A percentile compares a stretch with the other conserved stretches of the same genome.
Evolutionary conservation across 2,113 vertebrate species (phyloP).

Genomic region (Crotalus helleri): DNA sequence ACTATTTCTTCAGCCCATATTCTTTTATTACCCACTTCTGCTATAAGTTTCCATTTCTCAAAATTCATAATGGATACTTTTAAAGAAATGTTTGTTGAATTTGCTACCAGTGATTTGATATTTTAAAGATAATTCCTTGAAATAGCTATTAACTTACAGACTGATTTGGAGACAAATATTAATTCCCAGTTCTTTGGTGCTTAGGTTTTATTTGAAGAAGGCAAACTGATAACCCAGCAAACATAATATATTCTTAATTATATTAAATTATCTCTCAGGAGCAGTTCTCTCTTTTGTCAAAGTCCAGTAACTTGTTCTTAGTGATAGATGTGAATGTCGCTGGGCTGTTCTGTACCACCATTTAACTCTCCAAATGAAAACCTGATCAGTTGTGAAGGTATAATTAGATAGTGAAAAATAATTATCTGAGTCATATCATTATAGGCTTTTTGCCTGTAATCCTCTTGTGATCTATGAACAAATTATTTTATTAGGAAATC

Average conservation of each 20-base stretch:
- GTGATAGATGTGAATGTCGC: slow-evolving; percentile 48
- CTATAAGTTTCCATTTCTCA: not conserved
- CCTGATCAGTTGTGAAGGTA: slow-evolving; percentile 60
- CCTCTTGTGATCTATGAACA: slow-evolving; percentile 71
- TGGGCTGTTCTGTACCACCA: slow-evolving; percentile 51
- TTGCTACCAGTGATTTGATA: not conserved
- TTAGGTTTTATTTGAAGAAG: slow-evolving; percentile 47
- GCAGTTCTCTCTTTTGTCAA: slow-evolving; percentile 59
- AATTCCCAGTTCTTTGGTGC: slow-evolving; percentile 34
- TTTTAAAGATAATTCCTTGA: not conserved
- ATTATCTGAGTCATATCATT: slow-evolving; percentile 68
- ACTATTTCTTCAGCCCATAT: not conserved
- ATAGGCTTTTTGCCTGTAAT: slow-evolving; percentile 60
- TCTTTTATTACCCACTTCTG: not conserved
- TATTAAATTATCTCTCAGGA: slow-evolving; percentile 57
- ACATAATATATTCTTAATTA: slow-evolving; percentile 62
- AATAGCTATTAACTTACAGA: slow-evolving; percentile 50
- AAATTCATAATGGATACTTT: not conserved
- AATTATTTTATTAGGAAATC: slow-evolving; percentile 79
- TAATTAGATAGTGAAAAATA: slow-evolving; percentile 74
- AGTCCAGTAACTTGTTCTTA: slow-evolving; percentile 52
- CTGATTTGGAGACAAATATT: slow-evolving; percentile 42
- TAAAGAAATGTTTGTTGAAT: not conserved
- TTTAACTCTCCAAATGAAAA: slow-evolving; percentile 50
- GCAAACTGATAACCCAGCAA: slow-evolving; percentile 49